Percentiles rank a stretch among this genome's conserved stretches.
These are phyloP conservation scores for Discoglossus pictus DNA, from an alignment of 2,797 vertebrate species.

Conservation along the genomic window DNA sequence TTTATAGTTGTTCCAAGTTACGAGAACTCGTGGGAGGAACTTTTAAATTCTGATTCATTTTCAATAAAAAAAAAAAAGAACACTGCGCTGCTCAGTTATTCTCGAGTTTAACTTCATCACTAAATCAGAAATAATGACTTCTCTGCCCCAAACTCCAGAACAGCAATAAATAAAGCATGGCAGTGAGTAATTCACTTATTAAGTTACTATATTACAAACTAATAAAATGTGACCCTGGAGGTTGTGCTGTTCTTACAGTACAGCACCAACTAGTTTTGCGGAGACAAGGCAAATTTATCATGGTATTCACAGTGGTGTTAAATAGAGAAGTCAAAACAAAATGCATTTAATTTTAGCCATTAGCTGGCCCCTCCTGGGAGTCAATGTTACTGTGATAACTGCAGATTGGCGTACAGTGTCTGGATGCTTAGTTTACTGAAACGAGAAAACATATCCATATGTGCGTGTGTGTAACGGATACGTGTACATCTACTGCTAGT, in stretches of 20 bases:
- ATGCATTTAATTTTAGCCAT: background rate
- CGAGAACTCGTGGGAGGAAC: background rate
- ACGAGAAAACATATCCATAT: too few relatives aligned
- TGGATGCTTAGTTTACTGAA: too few relatives aligned
- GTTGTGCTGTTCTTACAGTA: conserved; percentile 12
- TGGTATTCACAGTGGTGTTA: background rate
- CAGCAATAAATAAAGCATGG: conserved; percentile 33
- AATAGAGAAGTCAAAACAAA: conserved; percentile 13
- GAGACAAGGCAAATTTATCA: conserved; percentile 29
- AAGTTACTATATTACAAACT: conserved; percentile 42
- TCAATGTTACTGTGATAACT: background rate
- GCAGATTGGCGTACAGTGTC: too few relatives aligned
- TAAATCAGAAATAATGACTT: conserved; percentile 38
- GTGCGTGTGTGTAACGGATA: too few relatives aligned
- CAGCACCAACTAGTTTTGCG: conserved; percentile 12
- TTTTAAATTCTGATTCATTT: background rate
- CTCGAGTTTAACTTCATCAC: conserved; percentile 13
- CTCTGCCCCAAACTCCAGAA: conserved; percentile 18
- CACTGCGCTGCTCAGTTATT: background rate
- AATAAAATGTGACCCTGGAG: conserved; percentile 39
- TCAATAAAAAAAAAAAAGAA: background rate
- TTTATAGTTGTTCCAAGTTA: background rate
- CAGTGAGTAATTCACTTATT: conserved; percentile 50
- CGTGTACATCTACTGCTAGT: too few relatives aligned
- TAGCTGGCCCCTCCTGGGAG: background rate